Conservation (phyloP, 2,113 vertebrate species). For the Callocephalon fimbriatum region DNA sequence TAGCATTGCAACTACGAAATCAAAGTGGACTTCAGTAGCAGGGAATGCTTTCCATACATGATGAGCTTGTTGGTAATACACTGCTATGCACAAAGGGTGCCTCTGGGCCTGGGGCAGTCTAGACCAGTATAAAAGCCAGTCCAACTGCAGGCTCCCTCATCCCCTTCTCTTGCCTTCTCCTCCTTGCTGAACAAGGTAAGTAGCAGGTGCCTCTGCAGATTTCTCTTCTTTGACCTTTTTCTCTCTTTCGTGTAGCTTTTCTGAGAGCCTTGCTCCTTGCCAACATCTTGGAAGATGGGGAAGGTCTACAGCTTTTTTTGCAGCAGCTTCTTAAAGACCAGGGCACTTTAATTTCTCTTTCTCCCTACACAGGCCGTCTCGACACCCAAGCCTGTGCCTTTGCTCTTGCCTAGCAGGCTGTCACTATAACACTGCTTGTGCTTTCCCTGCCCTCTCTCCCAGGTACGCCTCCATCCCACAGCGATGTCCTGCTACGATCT, state of each 20-base stretch:
- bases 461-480: background rate
- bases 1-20: background rate
- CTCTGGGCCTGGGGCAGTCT: background rate
- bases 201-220: fast-evolving
- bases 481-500: background rate
- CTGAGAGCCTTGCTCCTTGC: fast-evolving
- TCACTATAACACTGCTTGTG: background rate
- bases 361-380: fast-evolving
- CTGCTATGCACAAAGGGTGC: fast-evolving
- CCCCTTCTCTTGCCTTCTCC: background rate
- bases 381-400: fast-evolving
- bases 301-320: background rate
- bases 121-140: background rate
- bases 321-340: background rate
- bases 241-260: background rate
- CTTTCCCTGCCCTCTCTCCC: background rate
- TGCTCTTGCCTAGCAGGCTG: fast-evolving
- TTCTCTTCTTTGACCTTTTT: fast-evolving
- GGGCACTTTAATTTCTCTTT: fast-evolving
- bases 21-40: background rate
- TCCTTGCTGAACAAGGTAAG: background rate
- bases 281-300: fast-evolving
- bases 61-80: background rate
- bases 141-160: background rate
- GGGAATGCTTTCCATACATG: background rate